Base-by-base conservation (phyloP, 2,888 invertebrate species). In the Drosophila pseudotalamancana region DNA sequence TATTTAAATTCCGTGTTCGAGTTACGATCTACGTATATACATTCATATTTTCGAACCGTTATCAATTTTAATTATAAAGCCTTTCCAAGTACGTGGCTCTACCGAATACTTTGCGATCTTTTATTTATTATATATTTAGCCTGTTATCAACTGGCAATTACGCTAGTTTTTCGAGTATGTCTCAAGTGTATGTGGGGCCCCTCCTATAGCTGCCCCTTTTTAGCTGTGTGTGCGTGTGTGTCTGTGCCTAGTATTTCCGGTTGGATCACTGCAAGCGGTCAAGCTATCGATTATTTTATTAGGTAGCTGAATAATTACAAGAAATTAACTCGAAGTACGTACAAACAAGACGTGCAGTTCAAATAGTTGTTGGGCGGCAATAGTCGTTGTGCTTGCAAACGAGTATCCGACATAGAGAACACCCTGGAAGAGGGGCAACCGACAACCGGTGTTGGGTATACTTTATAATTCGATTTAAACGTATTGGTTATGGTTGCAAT, bases 231-330 rank as follows among this genome's bases (percentile, higher is more conserved):
- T 45, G n/a, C n/a, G 27, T 21, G 14, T 31, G n/a, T 14, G 21
- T 37, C 21, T 64, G 60, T 50, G n/a, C n/a, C 62, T 62, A 72
- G 67, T 69, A 86, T 82, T 82, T 82, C 82, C 82, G 82, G 87
- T 87, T 87, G 59, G 45, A 65, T 68, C 59, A 66, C 31, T 56
- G 19, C 39, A 54, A 64, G 40, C 43, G 39, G 32, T 12, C 35
- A 80, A 66, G 56, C 48, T 55, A 65, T 74, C 74, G 74, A 87
- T 84, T 82, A 80, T 77, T 68, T 79, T 62, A 68, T 65, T 73
- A 55, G 76, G 48, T 64, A 86, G 61, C 59, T 73, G 67, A 83
- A 86, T 86, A 81, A 81, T 81, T 81, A 65, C 66, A 81, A 83
- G 71, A 86, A 66, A 83, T 77, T 84, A 84, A 77, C 54, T 69